Evolutionary conservation across 2,797 vertebrate genomes (phyloP).

Genomic region (Scyliorhinus canicula): DNA sequence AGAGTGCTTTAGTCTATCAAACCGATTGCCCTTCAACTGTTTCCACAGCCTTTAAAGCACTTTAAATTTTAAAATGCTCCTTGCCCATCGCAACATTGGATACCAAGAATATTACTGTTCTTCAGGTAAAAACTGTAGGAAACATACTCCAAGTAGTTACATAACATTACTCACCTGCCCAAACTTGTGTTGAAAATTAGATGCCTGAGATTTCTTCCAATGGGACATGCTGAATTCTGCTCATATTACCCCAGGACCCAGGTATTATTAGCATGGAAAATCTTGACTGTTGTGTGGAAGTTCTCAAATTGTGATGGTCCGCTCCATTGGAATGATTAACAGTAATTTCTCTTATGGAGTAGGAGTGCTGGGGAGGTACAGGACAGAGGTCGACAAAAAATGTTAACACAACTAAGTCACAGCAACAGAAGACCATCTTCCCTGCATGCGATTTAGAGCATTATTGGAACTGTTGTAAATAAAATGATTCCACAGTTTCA

Average conservation of each 20-base stretch:
- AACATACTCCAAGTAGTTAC: no score
- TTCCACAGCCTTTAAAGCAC: not conserved
- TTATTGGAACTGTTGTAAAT: not conserved
- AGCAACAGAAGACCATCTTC: not conserved
- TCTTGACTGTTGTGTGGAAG: not conserved
- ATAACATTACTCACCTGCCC: no score
- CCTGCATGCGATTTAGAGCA: not conserved
- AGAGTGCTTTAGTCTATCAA: not conserved
- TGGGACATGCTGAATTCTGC: no score
- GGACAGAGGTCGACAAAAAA: not conserved
- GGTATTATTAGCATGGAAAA: not conserved
- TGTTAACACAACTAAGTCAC: not conserved
- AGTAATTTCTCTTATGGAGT: not conserved
- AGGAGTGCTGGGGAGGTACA: not conserved
- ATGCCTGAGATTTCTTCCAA: no score
- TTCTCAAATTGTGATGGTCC: not conserved
- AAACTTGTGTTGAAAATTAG: no score
- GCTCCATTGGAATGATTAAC: not conserved
- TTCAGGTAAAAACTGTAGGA: not conserved
- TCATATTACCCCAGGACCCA: no score
- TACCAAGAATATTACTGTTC: not conserved
- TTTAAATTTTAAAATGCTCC: not conserved
- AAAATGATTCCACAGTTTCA: not conserved
- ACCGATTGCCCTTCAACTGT: not conserved
- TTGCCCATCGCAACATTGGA: not conserved